A percentile compares a stretch with the other conserved stretches of the same genome.
Conservation (phyloP, 2,888 invertebrate genomes). For the Elysia crispata region DNA sequence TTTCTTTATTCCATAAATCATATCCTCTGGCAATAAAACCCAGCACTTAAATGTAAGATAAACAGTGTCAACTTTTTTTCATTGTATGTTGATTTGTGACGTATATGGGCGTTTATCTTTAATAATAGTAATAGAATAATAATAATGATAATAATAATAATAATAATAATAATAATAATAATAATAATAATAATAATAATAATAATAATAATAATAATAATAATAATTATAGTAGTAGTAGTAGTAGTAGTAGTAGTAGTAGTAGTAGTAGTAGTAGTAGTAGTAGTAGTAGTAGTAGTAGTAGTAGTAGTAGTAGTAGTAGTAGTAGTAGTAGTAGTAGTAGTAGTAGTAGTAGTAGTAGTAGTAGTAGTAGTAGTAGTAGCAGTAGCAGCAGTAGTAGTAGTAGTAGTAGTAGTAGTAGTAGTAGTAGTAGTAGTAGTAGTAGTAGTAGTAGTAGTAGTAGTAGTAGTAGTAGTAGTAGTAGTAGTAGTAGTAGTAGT, state of each 20-base stretch:
- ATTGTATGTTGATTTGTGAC: too few species aligned
- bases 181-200: too few species aligned
- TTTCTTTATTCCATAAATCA: too few species aligned
- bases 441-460: slow-evolving; percentile 20
- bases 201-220: too few species aligned
- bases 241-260: slow-evolving; percentile 26
- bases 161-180: too few species aligned
- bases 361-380: slow-evolving; percentile 20
- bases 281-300: slow-evolving; percentile 20
- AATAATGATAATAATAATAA: too few species aligned
- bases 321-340: slow-evolving; percentile 20
- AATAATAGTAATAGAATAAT: too few species aligned
- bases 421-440: not conserved
- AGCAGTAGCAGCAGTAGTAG: slow-evolving; percentile 10
- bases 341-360: slow-evolving; percentile 14
- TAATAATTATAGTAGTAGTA: slow-evolving; percentile 32
- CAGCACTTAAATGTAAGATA: too few species aligned
- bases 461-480: slow-evolving; percentile 22
- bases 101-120: too few species aligned
- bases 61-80: too few species aligned
- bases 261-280: slow-evolving; percentile 13
- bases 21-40: too few species aligned
- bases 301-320: slow-evolving; percentile 5
- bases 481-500: too few species aligned
- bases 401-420: slow-evolving; percentile 20